Conservation (phyloP, 1,140 invertebrate genomes). For the Ceratina calcarata region DNA sequence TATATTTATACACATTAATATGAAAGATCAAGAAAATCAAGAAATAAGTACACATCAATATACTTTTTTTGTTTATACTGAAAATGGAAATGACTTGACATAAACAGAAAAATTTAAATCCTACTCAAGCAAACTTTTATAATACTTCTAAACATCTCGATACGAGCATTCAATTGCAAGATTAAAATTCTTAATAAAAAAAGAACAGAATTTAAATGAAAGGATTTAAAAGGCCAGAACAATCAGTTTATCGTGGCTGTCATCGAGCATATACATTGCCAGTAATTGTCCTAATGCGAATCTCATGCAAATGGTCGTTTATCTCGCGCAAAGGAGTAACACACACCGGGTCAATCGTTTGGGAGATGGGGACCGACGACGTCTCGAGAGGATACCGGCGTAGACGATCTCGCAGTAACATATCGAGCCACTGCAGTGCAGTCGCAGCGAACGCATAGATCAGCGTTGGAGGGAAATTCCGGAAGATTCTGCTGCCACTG, state of each 20-base stretch:
- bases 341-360: constrained; percentile 52
- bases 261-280: constrained; percentile 15
- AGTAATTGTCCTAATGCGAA: constrained; percentile 37
- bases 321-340: constrained; percentile 39
- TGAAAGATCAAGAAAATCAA: too few species aligned
- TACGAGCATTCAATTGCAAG: too few species aligned
- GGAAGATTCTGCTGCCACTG: constrained; percentile 42
- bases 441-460: constrained; percentile 53
- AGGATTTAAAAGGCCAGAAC: not conserved
- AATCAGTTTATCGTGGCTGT: too few species aligned
- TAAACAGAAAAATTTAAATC: too few species aligned
- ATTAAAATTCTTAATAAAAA: not conserved
- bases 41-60: too few species aligned
- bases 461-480: constrained; percentile 45
- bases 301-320: constrained; percentile 39
- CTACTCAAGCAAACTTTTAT: too few species aligned
- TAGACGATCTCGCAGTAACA: constrained; percentile 56
- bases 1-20: too few species aligned
- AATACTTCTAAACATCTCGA: too few species aligned
- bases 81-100: too few species aligned
- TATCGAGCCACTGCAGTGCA: constrained; percentile 58
- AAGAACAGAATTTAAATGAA: not conserved
- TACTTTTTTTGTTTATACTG: too few species aligned
- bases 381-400: constrained; percentile 50
- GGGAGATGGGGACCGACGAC: constrained; percentile 23